Evolutionary conservation across 1,140 invertebrate species (phyloP), one percentile per base, ranked within the genome.

Genomic region (Hyposmocoma kahamanoa): DNA sequence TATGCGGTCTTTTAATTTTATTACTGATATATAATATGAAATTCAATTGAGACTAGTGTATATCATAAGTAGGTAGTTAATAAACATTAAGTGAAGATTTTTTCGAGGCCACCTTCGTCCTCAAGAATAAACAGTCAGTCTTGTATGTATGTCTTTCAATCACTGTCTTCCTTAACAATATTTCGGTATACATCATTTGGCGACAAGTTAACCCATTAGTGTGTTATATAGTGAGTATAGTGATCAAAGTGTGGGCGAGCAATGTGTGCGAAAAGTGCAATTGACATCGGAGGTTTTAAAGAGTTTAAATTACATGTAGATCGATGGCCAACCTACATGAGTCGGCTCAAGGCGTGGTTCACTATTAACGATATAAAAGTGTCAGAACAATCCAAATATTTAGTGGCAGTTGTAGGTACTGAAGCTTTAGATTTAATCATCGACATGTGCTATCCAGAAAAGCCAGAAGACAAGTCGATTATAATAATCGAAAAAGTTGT

Each of bases 341-440:
- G 22, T 11, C 21, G 24, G n/a, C 19, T 43, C 4, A 11, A 17
- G 15, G 22, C 42, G 22, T 43, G 42, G 42, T 26, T 43, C 3
- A 26, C 42, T 4, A 19, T 19, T 18, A n/a, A 46, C 13, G 30
- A 20, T 9, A 22, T 46, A 1, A 20, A 32, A 36, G 3, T 5
- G 11, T 26, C 6, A 1, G 6, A 18, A 11, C 22, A 32, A 8
- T 20, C 44, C 2, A 34, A 11, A 17, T 46, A 46, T 46, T 20
- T 46, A 20, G 32, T 46, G 15, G 44, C 44, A 11, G 17, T 46
- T n/a, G 44, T 46, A 10, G 44, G 44, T 9, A 34, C 26, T 1
- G 44, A 46, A 18, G 11, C 30, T 6, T 32, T 34, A n/a, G 44
- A 46, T 32, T 32, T 46, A 22, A 46, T 46, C 20, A 32, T 34